A percentile compares a stretch with the other conserved stretches of the same genome.
These are phyloP conservation scores for Genyomyrus donnyi DNA, from an alignment of 2,113 vertebrate genomes.

Conservation along the genomic window DNA sequence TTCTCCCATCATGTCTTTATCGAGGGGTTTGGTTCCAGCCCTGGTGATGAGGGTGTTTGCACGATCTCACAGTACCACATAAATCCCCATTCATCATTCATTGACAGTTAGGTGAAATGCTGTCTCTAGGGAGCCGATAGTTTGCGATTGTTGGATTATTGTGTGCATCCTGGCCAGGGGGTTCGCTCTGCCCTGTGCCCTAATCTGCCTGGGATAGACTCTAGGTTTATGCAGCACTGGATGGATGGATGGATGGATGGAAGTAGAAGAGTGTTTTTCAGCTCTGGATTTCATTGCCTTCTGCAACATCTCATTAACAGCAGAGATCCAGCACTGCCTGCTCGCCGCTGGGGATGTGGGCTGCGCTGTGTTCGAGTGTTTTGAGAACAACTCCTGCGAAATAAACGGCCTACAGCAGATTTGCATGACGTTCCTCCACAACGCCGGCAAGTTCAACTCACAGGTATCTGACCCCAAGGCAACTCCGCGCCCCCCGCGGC, in stretches of 20 bases:
- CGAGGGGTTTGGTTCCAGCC: not conserved
- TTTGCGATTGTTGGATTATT: not conserved
- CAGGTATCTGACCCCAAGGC: constrained; percentile 74
- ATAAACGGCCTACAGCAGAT: constrained; percentile 86
- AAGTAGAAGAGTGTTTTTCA: not conserved
- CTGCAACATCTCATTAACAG: constrained; percentile 50
- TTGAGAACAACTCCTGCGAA: constrained; percentile 91
- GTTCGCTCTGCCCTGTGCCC: not conserved
- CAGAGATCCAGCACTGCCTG: constrained; percentile 87
- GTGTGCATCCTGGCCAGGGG: not conserved
- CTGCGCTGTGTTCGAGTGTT: constrained; percentile 88
- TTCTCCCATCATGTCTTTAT: not conserved
- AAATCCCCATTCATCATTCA: not conserved
- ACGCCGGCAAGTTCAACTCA: constrained; percentile 87
- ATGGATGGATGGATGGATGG: not conserved
- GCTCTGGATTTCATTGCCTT: not conserved
- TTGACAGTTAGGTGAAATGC: not conserved
- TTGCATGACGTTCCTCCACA: constrained; percentile 90
- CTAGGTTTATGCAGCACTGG: not conserved
- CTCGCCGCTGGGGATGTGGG: constrained; percentile 84
- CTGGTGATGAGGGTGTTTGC: not conserved
- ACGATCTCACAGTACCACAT: not conserved
- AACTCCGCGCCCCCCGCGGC: no score
- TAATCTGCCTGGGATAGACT: not conserved
- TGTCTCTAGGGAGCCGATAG: not conserved